These are phyloP conservation scores for Halcyon malimbica DNA, from an alignment of 2,113 vertebrate genomes.

Conservation along the genomic window DNA sequence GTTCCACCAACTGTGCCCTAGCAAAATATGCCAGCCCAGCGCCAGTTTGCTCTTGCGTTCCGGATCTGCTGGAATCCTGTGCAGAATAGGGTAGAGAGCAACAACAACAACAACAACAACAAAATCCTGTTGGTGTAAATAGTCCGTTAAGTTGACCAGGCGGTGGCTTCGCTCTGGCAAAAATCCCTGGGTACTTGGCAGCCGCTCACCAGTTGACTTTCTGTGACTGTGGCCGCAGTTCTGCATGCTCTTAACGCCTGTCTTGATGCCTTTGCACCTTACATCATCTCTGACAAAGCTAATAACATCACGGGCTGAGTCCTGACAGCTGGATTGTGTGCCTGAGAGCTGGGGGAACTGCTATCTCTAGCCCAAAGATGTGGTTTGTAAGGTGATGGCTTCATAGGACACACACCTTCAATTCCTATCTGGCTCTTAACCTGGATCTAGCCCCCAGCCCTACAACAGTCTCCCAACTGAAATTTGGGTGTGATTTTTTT, in stretches of 20 bases:
- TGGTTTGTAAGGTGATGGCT: neutral
- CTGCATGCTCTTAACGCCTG: neutral
- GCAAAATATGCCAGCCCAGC: neutral
- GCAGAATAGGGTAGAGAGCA: neutral
- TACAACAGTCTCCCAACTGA: neutral
- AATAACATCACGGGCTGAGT: neutral
- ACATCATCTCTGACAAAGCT: neutral
- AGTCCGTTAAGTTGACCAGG: neutral
- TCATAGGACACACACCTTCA: rapidly evolving
- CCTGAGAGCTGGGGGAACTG: neutral
- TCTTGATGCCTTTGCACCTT: neutral
- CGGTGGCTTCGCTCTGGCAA: neutral
- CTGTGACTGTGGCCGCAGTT: neutral
- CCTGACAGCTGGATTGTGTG: rapidly evolving
- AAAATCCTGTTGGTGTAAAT: neutral
- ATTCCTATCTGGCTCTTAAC: neutral
- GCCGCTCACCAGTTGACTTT: neutral
- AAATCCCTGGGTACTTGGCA: neutral
- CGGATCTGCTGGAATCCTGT: neutral
- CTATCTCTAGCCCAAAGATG: neutral
- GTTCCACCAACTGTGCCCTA: neutral
- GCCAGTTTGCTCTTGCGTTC: neutral
- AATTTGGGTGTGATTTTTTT: neutral
- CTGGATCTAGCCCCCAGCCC: neutral
- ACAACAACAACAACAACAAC: no score